These are phyloP conservation scores for Myotis lucifugus DNA, from an alignment of 2,113 vertebrate species.

Conservation along the genomic window DNA sequence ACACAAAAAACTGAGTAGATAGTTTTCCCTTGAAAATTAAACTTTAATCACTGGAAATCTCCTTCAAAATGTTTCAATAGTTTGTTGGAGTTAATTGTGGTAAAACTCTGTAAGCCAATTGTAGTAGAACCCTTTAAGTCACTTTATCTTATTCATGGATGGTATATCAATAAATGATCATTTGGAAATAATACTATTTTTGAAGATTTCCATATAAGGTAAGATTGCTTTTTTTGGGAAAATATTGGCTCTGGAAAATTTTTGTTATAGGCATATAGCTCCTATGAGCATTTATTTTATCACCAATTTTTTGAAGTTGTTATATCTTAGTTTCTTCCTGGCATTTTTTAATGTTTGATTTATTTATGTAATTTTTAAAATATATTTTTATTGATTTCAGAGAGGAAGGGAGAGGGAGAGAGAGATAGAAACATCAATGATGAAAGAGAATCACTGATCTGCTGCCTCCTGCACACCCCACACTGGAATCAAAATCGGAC, in stretches of 20 bases:
- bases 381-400: too few species aligned
- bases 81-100: constrained; percentile 23
- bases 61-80: constrained; percentile 10
- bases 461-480: too few species aligned
- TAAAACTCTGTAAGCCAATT: background rate
- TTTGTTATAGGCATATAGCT: background rate
- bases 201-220: background rate
- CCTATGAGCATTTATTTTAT: background rate
- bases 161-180: background rate
- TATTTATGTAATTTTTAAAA: too few species aligned
- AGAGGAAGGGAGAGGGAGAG: too few species aligned
- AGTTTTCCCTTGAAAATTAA: constrained; percentile 24
- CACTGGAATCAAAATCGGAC: too few species aligned
- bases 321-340: background rate
- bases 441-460: too few species aligned
- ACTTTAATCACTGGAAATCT: background rate
- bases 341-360: background rate
- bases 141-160: constrained; percentile 36
- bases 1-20: background rate
- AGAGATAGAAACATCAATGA: too few species aligned
- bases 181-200: background rate
- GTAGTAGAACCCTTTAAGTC: background rate
- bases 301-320: background rate
- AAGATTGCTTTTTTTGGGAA: constrained; percentile 23
- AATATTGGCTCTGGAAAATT: background rate